A percentile compares a stretch with the other conserved stretches of the same genome.
Conservation (phyloP, 92 coral and sea anemone genomes). For the Epizoanthus stellaris region DNA sequence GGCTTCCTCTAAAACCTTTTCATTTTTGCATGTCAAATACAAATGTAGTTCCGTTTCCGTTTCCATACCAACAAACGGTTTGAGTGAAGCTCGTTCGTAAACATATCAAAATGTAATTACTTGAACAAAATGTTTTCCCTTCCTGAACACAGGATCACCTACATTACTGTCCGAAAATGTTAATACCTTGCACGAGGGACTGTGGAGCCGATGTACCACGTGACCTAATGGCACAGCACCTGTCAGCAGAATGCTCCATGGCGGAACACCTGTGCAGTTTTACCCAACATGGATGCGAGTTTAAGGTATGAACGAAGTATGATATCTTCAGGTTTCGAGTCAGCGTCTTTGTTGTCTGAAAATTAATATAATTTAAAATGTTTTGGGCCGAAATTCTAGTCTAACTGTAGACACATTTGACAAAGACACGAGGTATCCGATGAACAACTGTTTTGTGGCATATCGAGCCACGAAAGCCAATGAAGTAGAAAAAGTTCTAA, state of each 20-base stretch:
- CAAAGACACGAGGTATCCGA: no score
- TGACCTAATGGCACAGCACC: slow-evolving; percentile 52
- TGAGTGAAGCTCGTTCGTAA: no score
- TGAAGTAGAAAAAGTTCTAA: no score
- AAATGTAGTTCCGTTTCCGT: no score
- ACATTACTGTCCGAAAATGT: slow-evolving; percentile 37
- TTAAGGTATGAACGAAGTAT: slow-evolving; percentile 40
- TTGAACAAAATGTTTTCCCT: no score
- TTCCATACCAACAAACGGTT: no score
- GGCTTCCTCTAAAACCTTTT: no score
- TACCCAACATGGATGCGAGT: slow-evolving; percentile 54
- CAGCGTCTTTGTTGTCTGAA: not conserved
- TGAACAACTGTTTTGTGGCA: no score
- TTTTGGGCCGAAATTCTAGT: not conserved
- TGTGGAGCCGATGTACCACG: slow-evolving; percentile 65
- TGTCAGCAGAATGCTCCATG: slow-evolving; percentile 52
- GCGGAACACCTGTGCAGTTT: slow-evolving; percentile 56
- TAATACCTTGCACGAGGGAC: slow-evolving; percentile 35
- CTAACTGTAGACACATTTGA: not conserved
- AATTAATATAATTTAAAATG: not conserved
- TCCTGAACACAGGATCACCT: slow-evolving; percentile 32
- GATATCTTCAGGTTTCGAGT: no score
- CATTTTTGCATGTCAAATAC: no score
- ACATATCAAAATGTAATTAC: no score
- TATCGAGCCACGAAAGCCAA: no score